Base-by-base conservation (phyloP, 2,888 invertebrate genomes). In the Troides oblongomaculatus region DNA sequence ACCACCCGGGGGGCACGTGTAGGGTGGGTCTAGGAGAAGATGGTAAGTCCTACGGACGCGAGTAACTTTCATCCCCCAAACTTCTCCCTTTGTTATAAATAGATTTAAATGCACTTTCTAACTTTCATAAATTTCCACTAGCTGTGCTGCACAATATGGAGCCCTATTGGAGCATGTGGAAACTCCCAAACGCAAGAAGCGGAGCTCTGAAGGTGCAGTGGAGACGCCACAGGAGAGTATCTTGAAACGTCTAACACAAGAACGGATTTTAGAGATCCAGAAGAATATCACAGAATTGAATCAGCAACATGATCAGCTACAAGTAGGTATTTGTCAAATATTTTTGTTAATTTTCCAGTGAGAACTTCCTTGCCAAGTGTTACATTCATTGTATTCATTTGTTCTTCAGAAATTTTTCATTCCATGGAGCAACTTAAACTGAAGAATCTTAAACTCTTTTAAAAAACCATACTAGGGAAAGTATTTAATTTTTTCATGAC, bases 81-180 rank as follows among this genome's bases (percentile, higher is more conserved):
- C 12, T 10, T 46, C 2, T 46, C 12, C 1, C 18, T 50, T 50
- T 18, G 14, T 50, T 18, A 50, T 50, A 14, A 50, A 14, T 50
- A 50, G n/a, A 53, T 18, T n/a, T 7, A 53, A n/a, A n/a, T 53
- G n/a, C n/a, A 5, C 6, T 53, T 53, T 53, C 5, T 62, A 14
- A n/a, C 14, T 8, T 62, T 43, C 4, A 56, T 62, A 1, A 57
- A 46, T 68, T 36, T 53, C 21, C 77, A 75, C 0, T 74, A 91
- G 92, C 62, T 98, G 98, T 89, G 98, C 98, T 0, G 95, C 97
- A 0, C 98, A 98, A 80, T 99, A 98, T 86, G 96, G 96, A 18
- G 94, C 95, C 25, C 84, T 98, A 10, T 85, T 98, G 23, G 97
- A 97, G 79, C 95, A 96, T 84, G 95, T 96, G 17, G 97, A 97